Base-by-base conservation (phyloP, 2,797 vertebrate genomes). In the Lacerta viridis region DNA sequence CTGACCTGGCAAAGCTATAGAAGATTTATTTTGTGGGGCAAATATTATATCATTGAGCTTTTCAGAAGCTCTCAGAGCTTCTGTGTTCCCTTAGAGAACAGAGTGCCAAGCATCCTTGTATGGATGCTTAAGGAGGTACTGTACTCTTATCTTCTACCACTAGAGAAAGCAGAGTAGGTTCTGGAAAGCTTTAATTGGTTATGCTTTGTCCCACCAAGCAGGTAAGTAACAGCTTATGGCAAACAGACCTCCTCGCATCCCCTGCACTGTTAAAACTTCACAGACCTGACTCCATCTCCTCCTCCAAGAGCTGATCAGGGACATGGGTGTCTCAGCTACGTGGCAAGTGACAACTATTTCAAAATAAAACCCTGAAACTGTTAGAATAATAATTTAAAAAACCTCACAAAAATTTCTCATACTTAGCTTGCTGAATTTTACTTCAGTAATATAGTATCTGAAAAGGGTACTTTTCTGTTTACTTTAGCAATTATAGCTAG, bases 321-420 rank as follows among this genome's bases (percentile, higher is more conserved):
- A 4, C 61, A 17, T 75, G 11, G 13, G 4, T 59, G 25, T 39
- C 7, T 75, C 46, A 50, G 9, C n/a, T 55, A 43, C 29, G 10
- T 74, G 6, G 41, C 66, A 83, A 59, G 18, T 80, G 25, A 39
- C 23, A 61, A 72, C 78, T 25, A 61, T 87, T 80, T 39, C 39
- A 87, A 86, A 59, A 79, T 87, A 27, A 23, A 80, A 71, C 55
- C 10, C 17, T 33, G 11, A 50, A 86, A 78, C 13, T 15, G 50
- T 55, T 55, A 68, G 4, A 33, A 36, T 69, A 41, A 5, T 41
- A 41, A 41, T 33, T 33, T 33, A 13, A 79, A 41, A 39, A 25
- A 36, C 11, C 23, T 8, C 36, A n/a, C 29, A 68, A 86, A 46
- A 71, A 23, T 46, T 83, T 71, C 18, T 41, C 8, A 71, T n/a